These are phyloP conservation scores for Caenorhabditis sulstoni DNA, from an alignment of 2,888 invertebrate genomes.

Conservation along the genomic window DNA sequence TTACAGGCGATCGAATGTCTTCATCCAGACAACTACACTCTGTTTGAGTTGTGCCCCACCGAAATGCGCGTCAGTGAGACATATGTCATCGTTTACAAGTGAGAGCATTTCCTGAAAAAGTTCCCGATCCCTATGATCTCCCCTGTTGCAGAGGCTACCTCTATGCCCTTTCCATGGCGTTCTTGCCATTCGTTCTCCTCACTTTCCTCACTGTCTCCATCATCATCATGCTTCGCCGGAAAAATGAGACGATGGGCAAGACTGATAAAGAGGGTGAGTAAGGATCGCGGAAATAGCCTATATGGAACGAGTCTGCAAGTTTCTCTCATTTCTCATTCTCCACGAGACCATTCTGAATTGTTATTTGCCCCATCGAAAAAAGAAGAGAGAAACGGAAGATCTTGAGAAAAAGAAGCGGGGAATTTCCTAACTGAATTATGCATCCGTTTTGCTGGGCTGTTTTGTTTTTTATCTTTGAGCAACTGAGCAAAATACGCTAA, in stretches of 20 bases:
- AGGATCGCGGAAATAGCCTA: conserved; percentile 11
- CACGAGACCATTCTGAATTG: conserved; percentile 9
- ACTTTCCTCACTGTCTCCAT: conserved; percentile 72
- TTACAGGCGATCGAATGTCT: conserved; percentile 69
- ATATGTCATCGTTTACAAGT: conserved; percentile 76
- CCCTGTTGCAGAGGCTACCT: conserved; percentile 70
- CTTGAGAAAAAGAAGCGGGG: too few relatives aligned
- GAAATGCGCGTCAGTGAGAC: conserved; percentile 71
- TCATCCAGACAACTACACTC: conserved; percentile 63
- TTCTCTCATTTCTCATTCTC: conserved; percentile 23
- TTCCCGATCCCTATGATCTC: not conserved
- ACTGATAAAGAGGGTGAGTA: conserved; percentile 50
- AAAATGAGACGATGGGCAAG: conserved; percentile 34
- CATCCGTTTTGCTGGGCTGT: not conserved
- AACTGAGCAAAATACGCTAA: too few relatives aligned
- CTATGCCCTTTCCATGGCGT: conserved; percentile 75
- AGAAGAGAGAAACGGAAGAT: too few relatives aligned
- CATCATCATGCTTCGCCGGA: conserved; percentile 59
- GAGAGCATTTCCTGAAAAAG: conserved; percentile 14
- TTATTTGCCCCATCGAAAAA: too few relatives aligned
- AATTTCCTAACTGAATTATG: conserved; percentile 41
- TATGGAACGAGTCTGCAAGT: not conserved
- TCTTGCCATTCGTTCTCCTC: conserved; percentile 73
- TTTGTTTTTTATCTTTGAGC: not conserved
- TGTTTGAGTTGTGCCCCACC: conserved; percentile 76